A percentile compares a stretch with the other conserved stretches of the same genome.
These are phyloP conservation scores for Pelvicachromis taeniatus DNA, from an alignment of 2,113 vertebrate species.

Conservation along the genomic window DNA sequence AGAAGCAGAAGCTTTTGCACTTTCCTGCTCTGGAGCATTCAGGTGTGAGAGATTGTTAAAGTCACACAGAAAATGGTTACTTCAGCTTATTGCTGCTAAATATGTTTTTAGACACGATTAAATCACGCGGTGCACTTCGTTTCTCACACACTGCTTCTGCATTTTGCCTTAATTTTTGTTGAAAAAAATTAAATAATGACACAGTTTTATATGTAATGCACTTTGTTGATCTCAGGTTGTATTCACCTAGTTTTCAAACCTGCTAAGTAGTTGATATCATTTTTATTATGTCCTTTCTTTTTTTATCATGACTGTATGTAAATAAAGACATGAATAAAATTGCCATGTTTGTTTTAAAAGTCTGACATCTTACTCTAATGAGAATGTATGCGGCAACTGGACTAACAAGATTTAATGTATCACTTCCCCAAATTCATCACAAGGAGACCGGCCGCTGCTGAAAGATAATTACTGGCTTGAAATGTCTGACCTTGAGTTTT, in stretches of 20 bases:
- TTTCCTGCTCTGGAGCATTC: neutral
- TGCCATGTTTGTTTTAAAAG: neutral
- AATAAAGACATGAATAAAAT: neutral
- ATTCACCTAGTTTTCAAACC: neutral
- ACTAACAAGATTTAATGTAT: neutral
- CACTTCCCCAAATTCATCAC: neutral
- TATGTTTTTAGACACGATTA: neutral
- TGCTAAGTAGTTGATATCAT: neutral
- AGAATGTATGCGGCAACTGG: neutral
- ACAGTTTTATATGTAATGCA: neutral
- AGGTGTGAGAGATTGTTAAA: neutral
- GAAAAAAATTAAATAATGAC: neutral
- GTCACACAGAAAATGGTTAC: neutral
- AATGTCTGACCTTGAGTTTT: constrained; percentile 11
- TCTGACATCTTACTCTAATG: neutral
- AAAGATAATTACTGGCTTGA: neutral
- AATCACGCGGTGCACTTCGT: accelerated
- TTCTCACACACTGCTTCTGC: neutral
- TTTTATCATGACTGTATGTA: neutral
- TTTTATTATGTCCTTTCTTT: neutral
- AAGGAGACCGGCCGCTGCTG: neutral
- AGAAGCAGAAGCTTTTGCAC: neutral
- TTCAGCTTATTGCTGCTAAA: neutral
- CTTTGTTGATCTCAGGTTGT: neutral
- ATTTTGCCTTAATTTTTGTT: neutral